phyloP scores from a whole-genome alignment of 1,140 invertebrate species.

The Lepeophtheirus salmonis region DNA sequence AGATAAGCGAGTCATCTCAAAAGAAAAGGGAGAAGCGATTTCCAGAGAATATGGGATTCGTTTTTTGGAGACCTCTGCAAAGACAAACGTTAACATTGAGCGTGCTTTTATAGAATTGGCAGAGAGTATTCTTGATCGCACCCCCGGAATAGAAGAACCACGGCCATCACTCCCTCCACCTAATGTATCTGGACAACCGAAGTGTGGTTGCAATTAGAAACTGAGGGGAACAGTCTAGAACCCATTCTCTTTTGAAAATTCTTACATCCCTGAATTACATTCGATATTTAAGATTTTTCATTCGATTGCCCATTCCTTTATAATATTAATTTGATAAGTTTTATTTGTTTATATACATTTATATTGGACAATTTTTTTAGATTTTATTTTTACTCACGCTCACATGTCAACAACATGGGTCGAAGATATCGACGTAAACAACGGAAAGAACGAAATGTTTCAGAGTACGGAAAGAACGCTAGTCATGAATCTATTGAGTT shows the following conservation, averaged over 20 bases:
- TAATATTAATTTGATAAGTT: background rate
- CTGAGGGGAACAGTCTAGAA: too few relatives aligned
- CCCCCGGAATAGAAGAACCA: slow-evolving; percentile 35
- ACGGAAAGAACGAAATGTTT: background rate
- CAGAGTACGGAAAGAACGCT: background rate
- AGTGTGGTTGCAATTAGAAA: slow-evolving; percentile 4
- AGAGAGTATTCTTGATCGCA: slow-evolving; percentile 82
- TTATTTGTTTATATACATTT: too few relatives aligned
- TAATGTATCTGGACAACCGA: background rate
- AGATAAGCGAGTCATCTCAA: slow-evolving; percentile 79
- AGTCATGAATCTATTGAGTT: background rate
- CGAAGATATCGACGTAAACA: background rate
- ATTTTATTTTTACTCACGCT: background rate
- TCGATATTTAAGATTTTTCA: background rate
- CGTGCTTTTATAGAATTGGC: slow-evolving; percentile 89
- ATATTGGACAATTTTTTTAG: too few relatives aligned
- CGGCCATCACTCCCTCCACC: slow-evolving; percentile 4
- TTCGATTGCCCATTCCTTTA: background rate
- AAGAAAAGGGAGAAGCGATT: slow-evolving; percentile 66
- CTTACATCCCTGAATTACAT: too few relatives aligned
- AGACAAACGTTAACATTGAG: slow-evolving; percentile 94
- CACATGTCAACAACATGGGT: background rate
- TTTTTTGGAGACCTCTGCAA: slow-evolving; percentile 97
- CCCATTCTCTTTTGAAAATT: too few relatives aligned
- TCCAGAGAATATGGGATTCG: slow-evolving; percentile 22